Base-by-base conservation (phyloP, 2,797 vertebrate genomes). In the Nasua narica region DNA sequence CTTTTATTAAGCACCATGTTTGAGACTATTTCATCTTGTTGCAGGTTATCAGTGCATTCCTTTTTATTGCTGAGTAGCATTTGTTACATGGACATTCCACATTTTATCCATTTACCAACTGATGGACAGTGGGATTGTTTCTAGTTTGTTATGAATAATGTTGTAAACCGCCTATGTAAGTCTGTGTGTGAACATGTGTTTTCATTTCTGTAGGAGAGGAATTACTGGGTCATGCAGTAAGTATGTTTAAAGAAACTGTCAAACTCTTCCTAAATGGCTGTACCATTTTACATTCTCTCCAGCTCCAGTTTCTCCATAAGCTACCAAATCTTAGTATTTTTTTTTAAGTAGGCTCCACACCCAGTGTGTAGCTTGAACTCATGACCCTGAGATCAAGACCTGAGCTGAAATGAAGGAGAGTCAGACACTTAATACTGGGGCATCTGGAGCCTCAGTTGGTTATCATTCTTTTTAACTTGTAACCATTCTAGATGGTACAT, bases 121-220 rank as follows among this genome's bases (percentile, higher is more conserved):
- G 35, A 52, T 62, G 46, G 65, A 35, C 2, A 77, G 48, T 48
- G 54, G 12, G 54, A 43, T 56, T 82, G 32, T 78, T 90, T 92
- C 50, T 27, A 52, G 32, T 88, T 90, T 82, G 1, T 35, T 87
- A 60, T 8, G 76, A 93, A 56, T 77, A 84, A 56, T 40, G 50
- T 69, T 46, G 50, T 69, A 52, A 77, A 76, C 56, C 58, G 58
- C 67, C 19, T 74, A 65, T 32, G 54, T 35, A 88, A 43, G 48
- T 78, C 60, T 62, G 9, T 79, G 35, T 21, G 32, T 48, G 21
- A 77, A 81, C 69, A 50, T 50, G 27, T 52, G 35, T 79, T 72
- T 94, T 94, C 40, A 67, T 69, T 92, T 94, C 78, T 93, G n/a
- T 78, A 78, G 25, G 65, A 83, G 27, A 62, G 14, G 69, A 83